Conservation (phyloP, 2,113 vertebrate species). For the Calidris pygmaea region DNA sequence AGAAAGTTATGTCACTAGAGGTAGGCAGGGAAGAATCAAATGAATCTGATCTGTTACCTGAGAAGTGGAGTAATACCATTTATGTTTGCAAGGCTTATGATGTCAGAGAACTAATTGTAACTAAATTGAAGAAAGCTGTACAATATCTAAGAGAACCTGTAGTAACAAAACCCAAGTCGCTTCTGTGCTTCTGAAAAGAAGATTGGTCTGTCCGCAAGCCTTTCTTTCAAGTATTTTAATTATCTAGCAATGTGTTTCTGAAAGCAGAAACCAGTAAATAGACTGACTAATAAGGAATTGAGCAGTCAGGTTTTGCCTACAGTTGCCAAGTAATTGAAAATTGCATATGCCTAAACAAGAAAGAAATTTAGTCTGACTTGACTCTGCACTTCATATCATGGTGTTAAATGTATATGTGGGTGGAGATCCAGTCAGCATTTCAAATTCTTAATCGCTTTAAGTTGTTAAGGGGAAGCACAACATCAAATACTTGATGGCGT, state of each 20-base stretch:
- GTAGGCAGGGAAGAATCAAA: not conserved
- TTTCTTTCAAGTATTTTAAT: not conserved
- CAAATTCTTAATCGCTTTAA: not conserved
- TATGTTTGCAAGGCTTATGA: not conserved
- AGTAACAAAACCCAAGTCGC: not conserved
- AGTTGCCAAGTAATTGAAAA: not conserved
- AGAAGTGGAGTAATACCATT: not conserved
- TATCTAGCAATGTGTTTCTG: not conserved
- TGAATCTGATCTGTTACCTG: not conserved
- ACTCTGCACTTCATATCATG: not conserved
- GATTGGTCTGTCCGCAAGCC: not conserved
- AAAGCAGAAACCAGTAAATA: not conserved
- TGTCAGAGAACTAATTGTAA: not conserved
- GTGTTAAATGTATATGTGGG: not conserved
- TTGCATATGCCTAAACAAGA: not conserved
- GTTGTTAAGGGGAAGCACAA: not conserved
- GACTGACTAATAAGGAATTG: not conserved
- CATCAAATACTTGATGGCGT: not conserved
- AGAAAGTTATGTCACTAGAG: not conserved
- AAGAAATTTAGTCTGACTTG: not conserved
- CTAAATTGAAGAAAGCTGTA: not conserved
- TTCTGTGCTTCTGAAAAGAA: not conserved
- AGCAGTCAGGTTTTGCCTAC: not conserved
- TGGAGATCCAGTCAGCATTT: slow-evolving; percentile 5
- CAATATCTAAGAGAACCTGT: not conserved